Conservation (phyloP, 2,113 vertebrate genomes). For the Butorides virescens region DNA sequence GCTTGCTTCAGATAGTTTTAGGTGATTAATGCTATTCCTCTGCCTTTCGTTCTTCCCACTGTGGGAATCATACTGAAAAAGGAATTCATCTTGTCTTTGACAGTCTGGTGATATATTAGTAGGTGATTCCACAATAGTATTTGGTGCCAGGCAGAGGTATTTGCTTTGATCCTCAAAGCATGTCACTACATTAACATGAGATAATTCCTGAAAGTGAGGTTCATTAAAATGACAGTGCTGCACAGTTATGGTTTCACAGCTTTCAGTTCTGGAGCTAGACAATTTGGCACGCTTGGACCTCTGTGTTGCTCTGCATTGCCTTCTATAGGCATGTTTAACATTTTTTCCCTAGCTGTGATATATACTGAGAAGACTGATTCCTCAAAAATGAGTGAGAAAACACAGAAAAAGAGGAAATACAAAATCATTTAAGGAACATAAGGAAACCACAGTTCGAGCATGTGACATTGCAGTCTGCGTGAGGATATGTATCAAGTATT, state of each 20-base stretch:
- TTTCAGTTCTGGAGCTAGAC: background rate
- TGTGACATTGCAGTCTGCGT: constrained; percentile 11
- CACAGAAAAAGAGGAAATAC: background rate
- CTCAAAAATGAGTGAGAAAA: background rate
- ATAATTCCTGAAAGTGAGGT: background rate
- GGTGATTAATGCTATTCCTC: constrained; percentile 12
- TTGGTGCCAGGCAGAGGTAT: background rate
- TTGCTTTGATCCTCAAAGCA: background rate
- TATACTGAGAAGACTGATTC: background rate
- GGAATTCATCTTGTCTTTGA: background rate
- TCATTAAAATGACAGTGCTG: background rate
- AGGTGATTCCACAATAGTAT: background rate
- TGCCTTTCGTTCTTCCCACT: background rate
- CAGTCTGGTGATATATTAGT: background rate
- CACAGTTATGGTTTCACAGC: background rate
- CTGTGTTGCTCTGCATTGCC: background rate
- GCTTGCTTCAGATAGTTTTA: background rate
- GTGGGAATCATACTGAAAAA: constrained; percentile 20
- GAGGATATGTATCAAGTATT: background rate
- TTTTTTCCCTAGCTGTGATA: background rate
- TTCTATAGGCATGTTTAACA: background rate
- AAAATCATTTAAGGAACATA: constrained; percentile 8
- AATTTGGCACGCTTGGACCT: background rate
- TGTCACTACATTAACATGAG: background rate
- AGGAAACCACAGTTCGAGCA: background rate